Evolutionary conservation across 92 coral and sea anemone species (phyloP).

Genomic region (Parazoanthus atlanticus): DNA sequence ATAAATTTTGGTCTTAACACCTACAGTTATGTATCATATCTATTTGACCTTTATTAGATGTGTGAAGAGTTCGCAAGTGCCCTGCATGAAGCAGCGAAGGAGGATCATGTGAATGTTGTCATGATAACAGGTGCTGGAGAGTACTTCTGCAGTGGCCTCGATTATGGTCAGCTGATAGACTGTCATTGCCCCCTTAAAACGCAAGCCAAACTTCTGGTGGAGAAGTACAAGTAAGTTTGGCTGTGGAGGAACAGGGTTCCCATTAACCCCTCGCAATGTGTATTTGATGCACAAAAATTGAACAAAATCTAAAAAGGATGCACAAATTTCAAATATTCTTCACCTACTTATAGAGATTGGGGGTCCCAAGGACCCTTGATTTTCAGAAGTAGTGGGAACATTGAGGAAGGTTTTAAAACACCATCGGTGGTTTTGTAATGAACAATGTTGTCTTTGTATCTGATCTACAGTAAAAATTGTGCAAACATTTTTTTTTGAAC

Average conservation of each 20-base stretch:
- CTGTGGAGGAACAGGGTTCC: too few relatives aligned
- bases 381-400: too few relatives aligned
- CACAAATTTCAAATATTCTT: too few relatives aligned
- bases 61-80: conserved; percentile 88
- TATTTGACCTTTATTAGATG: conserved; percentile 61
- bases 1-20: too few relatives aligned
- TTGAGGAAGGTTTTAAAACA: background rate
- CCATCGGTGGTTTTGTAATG: background rate
- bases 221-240: conserved; percentile 89
- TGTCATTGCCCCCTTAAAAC: conserved; percentile 52
- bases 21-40: too few relatives aligned
- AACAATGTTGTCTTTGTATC: background rate
- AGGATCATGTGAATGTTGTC: conserved; percentile 75
- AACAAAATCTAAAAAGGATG: too few relatives aligned
- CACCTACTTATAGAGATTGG: too few relatives aligned
- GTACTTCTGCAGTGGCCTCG: conserved; percentile 87
- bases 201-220: conserved; percentile 78
- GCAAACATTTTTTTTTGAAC: too few relatives aligned
- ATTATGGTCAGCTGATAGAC: conserved; percentile 63
- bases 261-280: too few relatives aligned
- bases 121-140: conserved; percentile 85
- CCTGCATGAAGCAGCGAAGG: conserved; percentile 86
- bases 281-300: too few relatives aligned
- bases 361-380: too few relatives aligned
- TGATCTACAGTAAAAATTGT: too few relatives aligned